These are phyloP conservation scores for Phaonia tiefii DNA, from an alignment of 2,888 invertebrate species.

Conservation along the genomic window DNA sequence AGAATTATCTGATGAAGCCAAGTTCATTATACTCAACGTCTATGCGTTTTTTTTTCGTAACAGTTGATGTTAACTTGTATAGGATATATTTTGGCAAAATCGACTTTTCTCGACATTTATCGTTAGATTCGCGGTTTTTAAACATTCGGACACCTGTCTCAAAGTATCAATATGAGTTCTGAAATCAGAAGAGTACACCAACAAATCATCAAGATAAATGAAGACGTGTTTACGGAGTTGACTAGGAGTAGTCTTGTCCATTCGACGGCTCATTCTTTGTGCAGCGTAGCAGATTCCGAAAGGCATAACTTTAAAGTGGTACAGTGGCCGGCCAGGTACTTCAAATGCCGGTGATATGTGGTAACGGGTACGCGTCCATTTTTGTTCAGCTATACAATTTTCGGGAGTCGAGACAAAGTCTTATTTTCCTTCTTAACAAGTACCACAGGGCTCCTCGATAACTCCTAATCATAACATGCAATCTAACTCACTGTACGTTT, in stretches of 20 bases:
- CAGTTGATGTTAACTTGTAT: too few species aligned
- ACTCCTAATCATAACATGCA: too few species aligned
- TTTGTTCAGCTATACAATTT: too few species aligned
- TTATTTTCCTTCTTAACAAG: too few species aligned
- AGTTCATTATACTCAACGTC: too few species aligned
- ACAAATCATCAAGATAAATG: constrained; percentile 5
- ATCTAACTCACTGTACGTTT: constrained; percentile 1
- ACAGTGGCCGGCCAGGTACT: constrained; percentile 16
- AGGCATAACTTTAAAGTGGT: constrained; percentile 27
- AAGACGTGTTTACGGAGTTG: neutral
- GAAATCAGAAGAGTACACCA: neutral
- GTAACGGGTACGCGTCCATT: too few species aligned
- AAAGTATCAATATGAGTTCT: neutral
- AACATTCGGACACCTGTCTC: neutral
- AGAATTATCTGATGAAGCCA: too few species aligned
- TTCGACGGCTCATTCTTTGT: constrained; percentile 8
- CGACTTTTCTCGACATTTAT: neutral
- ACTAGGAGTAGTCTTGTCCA: neutral
- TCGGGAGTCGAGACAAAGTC: too few species aligned
- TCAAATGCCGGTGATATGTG: constrained; percentile 47
- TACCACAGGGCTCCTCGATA: too few species aligned
- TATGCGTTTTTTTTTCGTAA: too few species aligned
- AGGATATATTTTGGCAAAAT: too few species aligned
- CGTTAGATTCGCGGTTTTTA: neutral
- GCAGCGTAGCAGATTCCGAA: constrained; percentile 27